A percentile compares a stretch with the other conserved stretches of the same genome.
Conservation (phyloP, 2,113 vertebrate genomes). For the Percopsis transmontana region DNA sequence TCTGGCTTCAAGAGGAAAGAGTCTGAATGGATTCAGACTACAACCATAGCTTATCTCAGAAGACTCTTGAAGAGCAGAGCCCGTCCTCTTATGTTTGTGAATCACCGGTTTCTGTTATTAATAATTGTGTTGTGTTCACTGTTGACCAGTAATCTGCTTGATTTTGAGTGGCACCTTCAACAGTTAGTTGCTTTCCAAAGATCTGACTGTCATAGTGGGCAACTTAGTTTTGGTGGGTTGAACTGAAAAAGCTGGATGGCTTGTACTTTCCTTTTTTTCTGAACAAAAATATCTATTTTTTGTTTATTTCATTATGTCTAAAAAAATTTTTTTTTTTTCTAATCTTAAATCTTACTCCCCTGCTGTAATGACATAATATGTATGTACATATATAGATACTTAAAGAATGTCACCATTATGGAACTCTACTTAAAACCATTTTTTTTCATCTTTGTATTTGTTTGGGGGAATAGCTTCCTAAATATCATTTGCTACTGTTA, state of each 20-base stretch:
- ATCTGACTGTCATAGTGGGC: conserved; percentile 45
- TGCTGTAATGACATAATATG: conserved; percentile 54
- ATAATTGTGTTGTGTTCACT: conserved; percentile 56
- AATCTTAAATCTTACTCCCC: conserved; percentile 40
- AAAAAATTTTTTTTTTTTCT: conserved; percentile 34
- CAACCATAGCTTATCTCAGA: conserved; percentile 51
- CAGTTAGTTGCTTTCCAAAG: conserved; percentile 59
- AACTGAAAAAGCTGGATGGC: conserved; percentile 23
- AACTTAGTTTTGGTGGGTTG: conserved; percentile 38
- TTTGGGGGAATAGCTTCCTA: conserved; percentile 41
- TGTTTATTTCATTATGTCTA: conserved; percentile 49
- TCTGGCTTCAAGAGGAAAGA: conserved; percentile 39
- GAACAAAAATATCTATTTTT: conserved; percentile 51
- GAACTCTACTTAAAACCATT: conserved; percentile 32
- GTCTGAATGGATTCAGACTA: conserved; percentile 48
- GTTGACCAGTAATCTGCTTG: conserved; percentile 57
- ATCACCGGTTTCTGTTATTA: conserved; percentile 53
- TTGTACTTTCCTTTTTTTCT: conserved; percentile 44
- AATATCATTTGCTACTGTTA: conserved; percentile 42
- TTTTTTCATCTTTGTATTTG: conserved; percentile 24
- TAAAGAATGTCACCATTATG: conserved; percentile 62
- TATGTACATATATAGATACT: conserved; percentile 59
- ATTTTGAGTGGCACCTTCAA: conserved; percentile 47
- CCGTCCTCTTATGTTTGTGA: conserved; percentile 69
- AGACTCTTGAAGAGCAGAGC: conserved; percentile 49